Percentiles rank a stretch among this genome's conserved stretches.
Conservation (phyloP, 1,140 invertebrate species). For the fruit fly (Drosophila melanogaster) region Release_6_plus_ISO1_MT NT_033777.3:19261501-19262000, state of each 20-base stretch:
- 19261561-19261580: conserved; percentile 46
- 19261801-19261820: conserved; percentile 45
- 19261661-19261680: conserved; percentile 70
- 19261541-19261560: conserved; percentile 38
- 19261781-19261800: conserved; percentile 83
- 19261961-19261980: conserved; percentile 16
- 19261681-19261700: conserved; percentile 53
- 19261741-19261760: conserved; percentile 54
- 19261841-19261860: conserved; percentile 83
- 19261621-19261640: conserved; percentile 44
- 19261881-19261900: conserved; percentile 38
- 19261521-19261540: conserved; percentile 26
- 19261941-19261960: conserved; percentile 64
- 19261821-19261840: conserved; percentile 76
- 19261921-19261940: conserved; percentile 27
- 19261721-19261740: conserved; percentile 21
- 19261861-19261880: conserved; percentile 70
- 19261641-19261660: conserved; percentile 71
- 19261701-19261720: conserved; percentile 30
- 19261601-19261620: conserved; percentile 69
- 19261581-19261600: conserved; percentile 72
- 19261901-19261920: conserved; percentile 28
- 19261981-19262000: conserved; percentile 7
- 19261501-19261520: conserved; percentile 14
- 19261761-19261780: conserved; percentile 59